Evolutionary conservation across 2,113 vertebrate genomes (phyloP).

Genomic region (Pristiophorus japonicus): DNA sequence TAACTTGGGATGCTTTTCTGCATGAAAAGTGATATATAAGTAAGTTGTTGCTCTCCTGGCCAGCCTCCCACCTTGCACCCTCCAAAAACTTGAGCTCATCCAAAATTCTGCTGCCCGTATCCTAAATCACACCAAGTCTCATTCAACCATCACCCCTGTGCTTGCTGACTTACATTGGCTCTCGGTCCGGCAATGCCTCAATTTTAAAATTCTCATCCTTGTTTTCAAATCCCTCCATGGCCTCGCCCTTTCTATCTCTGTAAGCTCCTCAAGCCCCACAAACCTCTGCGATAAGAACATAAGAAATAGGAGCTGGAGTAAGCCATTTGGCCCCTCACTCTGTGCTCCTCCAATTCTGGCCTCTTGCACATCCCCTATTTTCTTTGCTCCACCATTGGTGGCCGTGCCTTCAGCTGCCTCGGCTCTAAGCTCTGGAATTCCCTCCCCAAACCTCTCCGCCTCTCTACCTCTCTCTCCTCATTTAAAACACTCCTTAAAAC

Average conservation of each 20-base stretch:
- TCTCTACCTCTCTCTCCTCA: background rate
- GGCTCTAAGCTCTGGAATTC: background rate
- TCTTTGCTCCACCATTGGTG: background rate
- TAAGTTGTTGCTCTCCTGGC: no score
- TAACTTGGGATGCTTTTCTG: no score
- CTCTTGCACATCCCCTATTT: background rate
- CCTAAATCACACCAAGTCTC: no score
- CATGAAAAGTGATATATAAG: no score
- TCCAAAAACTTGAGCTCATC: no score
- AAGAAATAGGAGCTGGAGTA: no score
- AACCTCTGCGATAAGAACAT: background rate
- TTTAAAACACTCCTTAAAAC: background rate
- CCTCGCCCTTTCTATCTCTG: background rate
- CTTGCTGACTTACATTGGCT: background rate
- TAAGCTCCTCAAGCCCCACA: background rate
- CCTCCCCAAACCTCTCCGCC: background rate
- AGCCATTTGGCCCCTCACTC: no score
- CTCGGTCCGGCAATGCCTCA: background rate
- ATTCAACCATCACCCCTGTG: background rate
- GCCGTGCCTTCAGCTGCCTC: background rate
- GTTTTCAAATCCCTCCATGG: background rate
- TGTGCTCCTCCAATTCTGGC: background rate
- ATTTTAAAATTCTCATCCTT: background rate
- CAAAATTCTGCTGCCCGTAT: no score
- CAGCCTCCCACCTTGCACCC: no score